Percentiles rank a stretch among this genome's conserved stretches.
Conservation (phyloP, 1,140 invertebrate species). For the Eriosoma lanigerum region DNA sequence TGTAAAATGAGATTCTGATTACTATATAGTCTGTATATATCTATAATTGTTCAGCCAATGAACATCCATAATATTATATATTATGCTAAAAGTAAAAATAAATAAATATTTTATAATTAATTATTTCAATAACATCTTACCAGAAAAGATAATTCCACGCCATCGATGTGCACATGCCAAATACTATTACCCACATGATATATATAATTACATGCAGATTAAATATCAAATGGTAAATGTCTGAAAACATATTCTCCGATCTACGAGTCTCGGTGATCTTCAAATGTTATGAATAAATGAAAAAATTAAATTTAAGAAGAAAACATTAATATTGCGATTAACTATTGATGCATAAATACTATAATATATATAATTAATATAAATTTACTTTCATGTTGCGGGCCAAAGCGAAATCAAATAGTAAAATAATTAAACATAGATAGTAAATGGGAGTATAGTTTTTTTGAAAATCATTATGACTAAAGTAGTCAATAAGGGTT, state of each 20-base stretch:
- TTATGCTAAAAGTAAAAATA: too few relatives aligned
- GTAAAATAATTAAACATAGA: conserved; percentile 69
- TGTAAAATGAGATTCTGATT: too few relatives aligned
- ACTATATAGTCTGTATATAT: too few relatives aligned
- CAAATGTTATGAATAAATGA: too few relatives aligned
- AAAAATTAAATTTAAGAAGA: too few relatives aligned
- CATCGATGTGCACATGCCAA: conserved; percentile 80
- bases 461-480: conserved; percentile 64
- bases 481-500: conserved; percentile 73
- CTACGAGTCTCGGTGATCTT: conserved; percentile 8
- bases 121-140: conserved; percentile 57
- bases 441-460: conserved; percentile 78
- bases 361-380: too few relatives aligned
- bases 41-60: too few relatives aligned
- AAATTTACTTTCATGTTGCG: conserved; percentile 59
- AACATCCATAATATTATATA: too few relatives aligned
- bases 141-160: conserved; percentile 87
- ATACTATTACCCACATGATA: conserved; percentile 76
- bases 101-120: background rate
- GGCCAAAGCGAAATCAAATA: conserved; percentile 70
- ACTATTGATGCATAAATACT: too few relatives aligned
- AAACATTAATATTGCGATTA: too few relatives aligned
- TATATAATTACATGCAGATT: background rate
- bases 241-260: conserved; percentile 8
- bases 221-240: background rate